These are phyloP conservation scores for Eilema caniola DNA, from an alignment of 2,888 invertebrate species.

Conservation along the genomic window DNA sequence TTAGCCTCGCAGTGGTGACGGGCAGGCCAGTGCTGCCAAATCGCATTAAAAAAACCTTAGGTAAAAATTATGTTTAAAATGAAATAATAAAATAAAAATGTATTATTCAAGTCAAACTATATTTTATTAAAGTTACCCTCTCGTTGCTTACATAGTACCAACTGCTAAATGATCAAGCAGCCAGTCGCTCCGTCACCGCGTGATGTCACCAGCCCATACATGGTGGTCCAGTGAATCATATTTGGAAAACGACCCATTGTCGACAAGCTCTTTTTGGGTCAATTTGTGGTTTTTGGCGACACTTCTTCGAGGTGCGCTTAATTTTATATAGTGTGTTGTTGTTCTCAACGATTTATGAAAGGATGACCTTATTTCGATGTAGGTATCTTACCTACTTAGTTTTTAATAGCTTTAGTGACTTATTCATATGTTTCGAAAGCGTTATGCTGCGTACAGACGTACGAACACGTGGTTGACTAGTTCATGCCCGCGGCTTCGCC, in stretches of 20 bases:
- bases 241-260: slow-evolving; percentile 58
- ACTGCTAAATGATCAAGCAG: neutral
- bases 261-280: slow-evolving; percentile 50
- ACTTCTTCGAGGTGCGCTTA: slow-evolving; percentile 7
- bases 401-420: neutral
- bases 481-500: too few relatives aligned
- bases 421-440: neutral
- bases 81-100: too few relatives aligned
- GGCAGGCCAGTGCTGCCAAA: too few relatives aligned
- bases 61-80: too few relatives aligned
- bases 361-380: neutral
- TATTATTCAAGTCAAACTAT: neutral
- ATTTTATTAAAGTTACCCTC: neutral
- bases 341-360: neutral
- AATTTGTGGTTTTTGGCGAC: slow-evolving; percentile 44
- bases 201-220: slow-evolving; percentile 55
- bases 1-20: too few relatives aligned
- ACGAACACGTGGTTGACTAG: too few relatives aligned
- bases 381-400: neutral
- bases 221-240: slow-evolving; percentile 46
- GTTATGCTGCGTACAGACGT: too few relatives aligned
- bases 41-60: too few relatives aligned
- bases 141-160: neutral
- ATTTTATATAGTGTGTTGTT: neutral
- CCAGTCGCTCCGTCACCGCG: slow-evolving; percentile 31